Evolutionary conservation across 2,888 invertebrate genomes (phyloP), one percentile per base, ranked within the genome.

Genomic region (Zhengitettix transpicula): DNA sequence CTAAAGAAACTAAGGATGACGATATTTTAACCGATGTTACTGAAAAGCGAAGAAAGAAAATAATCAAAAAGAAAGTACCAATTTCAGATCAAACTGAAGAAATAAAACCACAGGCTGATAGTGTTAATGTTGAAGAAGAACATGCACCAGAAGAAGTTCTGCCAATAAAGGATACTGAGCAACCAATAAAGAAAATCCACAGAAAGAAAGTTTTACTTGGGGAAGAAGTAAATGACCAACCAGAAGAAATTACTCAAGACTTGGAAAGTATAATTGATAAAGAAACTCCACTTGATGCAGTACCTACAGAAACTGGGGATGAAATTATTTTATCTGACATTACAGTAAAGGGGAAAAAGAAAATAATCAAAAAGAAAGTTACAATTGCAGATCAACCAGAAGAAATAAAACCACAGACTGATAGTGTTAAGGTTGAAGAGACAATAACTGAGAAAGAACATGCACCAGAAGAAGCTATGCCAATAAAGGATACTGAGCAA

Each of bases 341-440:
- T 56, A 65, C 15, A 55, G 58, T 53, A 28, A 65, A 63, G 55
- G 67, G 67, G 71, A 70, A 60, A 69, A 68, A 17, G 58, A 60
- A 63, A 59, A 40, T 57, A 68, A 52, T 65, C 67, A n/a, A 66
- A 66, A 51, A 63, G 58, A 5, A 66, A 69, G 67, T 44, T 28
- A 67, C 70, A 63, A 68, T 69, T 66, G 71, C 73, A 69, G 71
- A 71, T 65, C 67, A 69, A 56, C 16, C 28, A 40, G 53, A 16
- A 16, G 42, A 12, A 17, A 40, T 42, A 42, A 1, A 44, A 10
- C 28, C 40, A 10, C 28, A 28, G 28, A 7, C 7, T 2, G 28
- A 28, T 28, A 28, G 28, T 28, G 7, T 28, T 5, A 28, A 28
- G 2, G 28, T 28, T 28, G 28, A 28, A 28, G 28, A 28, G 2